A percentile compares a stretch with the other conserved stretches of the same genome.
phyloP scores from a whole-genome alignment of 2,888 invertebrate species.

The Steinernema carpocapsae region DNA sequence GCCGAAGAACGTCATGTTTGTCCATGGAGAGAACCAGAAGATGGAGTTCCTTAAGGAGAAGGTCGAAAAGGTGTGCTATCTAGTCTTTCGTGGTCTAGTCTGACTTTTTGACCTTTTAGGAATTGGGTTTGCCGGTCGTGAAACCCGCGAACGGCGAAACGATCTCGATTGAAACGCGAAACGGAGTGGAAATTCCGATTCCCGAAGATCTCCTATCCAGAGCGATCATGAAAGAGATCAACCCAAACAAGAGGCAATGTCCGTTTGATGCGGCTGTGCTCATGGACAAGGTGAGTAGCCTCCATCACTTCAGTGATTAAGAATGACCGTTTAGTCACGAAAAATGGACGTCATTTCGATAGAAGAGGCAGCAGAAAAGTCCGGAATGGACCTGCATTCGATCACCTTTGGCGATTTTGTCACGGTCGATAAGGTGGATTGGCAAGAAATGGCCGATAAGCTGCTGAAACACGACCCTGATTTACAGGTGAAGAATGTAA shows the following conservation, averaged over 20 bases:
- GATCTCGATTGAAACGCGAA: constrained; percentile 77
- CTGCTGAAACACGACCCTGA: constrained; percentile 53
- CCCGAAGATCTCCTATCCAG: constrained; percentile 44
- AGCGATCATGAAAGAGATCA: constrained; percentile 34
- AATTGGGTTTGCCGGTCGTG: constrained; percentile 64
- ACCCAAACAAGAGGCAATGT: constrained; percentile 58
- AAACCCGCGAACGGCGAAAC: constrained; percentile 96
- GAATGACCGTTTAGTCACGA: constrained; percentile 37
- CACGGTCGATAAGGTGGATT: constrained; percentile 43
- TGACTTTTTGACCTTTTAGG: constrained; percentile 51
- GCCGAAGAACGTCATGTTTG: constrained; percentile 92
- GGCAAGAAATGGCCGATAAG: constrained; percentile 47
- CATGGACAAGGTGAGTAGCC: constrained; percentile 50
- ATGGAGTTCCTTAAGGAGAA: constrained; percentile 96
- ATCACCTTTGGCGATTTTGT: constrained; percentile 55
- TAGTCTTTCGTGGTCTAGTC: too few relatives aligned
- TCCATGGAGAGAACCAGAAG: constrained; percentile 96
- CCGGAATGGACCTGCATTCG: constrained; percentile 48
- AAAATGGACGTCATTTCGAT: constrained; percentile 52
- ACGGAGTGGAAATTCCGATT: constrained; percentile 51
- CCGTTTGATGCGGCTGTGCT: constrained; percentile 58
- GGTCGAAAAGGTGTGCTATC: constrained; percentile 76
- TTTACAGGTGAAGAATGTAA: constrained; percentile 56
- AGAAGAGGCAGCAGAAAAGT: constrained; percentile 50
- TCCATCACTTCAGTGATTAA: constrained; percentile 1